Evolutionary conservation across 2,113 vertebrate species (phyloP), one percentile per base, ranked within the genome.

Genomic region (Oreotrochilus melanogaster): DNA sequence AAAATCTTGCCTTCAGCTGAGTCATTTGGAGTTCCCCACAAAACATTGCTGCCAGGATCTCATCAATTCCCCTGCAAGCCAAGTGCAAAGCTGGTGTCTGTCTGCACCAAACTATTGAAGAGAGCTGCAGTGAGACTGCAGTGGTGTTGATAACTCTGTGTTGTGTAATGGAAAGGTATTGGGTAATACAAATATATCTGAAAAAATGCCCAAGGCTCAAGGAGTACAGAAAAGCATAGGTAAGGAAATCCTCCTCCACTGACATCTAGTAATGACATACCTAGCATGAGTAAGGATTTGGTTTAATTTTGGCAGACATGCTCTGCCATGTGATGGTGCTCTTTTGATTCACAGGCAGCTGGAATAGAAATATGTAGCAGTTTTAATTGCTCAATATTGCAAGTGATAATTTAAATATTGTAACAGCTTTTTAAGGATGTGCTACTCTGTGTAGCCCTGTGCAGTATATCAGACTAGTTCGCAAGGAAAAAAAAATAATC

Each of bases 321-420:
- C 31, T 50, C 4, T 80, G 33, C 72, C 53, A 12, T 17, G 16
- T 95, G 73, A 89, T 5, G 6, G 25, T 58, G 60, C 25, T 86
- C 66, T 54, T 89, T 96, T 88, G 80, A 93, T 83, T 95, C 71
- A 88, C 35, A 47, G 58, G 58, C 47, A 84, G 60, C 42, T 92
- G 73, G 93, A 91, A 53, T 27, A 61, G 72, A 97, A 87, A 95
- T 79, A 71, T n/a, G 18, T 25, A 19, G 75, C 66, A 79, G 33
- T 92, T 97, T 91, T 89, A 95, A 96, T 95, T 93, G 93, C 76
- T 95, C 57, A 91, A 14, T 48, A 53, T 23, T 91, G 39, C 72
- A 85, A 86, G 42, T 42, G 57, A 69, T 66, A 88, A 84, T 97
- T 97, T 96, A 93, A 97, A 95, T 91, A 96, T 33, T 94, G 25